Percentiles rank a stretch among this genome's conserved stretches.
phyloP scores from a whole-genome alignment of 1,140 invertebrate genomes.

The Drosophila truncata region DNA sequence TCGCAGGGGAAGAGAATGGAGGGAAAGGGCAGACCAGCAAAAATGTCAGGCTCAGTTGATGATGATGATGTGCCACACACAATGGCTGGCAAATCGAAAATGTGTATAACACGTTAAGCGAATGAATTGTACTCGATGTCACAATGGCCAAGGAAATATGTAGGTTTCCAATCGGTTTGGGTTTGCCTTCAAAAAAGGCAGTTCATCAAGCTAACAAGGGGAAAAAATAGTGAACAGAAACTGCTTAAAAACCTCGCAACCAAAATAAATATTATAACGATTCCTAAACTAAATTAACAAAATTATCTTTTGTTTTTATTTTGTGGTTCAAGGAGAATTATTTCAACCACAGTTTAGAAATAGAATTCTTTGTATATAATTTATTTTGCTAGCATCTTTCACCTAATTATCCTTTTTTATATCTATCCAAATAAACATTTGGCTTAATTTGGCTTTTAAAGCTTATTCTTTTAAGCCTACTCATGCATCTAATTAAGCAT shows the following conservation, averaged over 20 bases:
- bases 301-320: not conserved
- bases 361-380: not conserved
- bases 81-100: slow-evolving; percentile 48
- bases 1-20: not conserved
- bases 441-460: slow-evolving; percentile 1
- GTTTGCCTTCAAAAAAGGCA: not conserved
- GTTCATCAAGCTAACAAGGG: not conserved
- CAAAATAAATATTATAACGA: not conserved
- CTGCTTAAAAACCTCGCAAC: not conserved
- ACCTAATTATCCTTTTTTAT: not conserved
- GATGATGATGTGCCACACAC: slow-evolving; percentile 43
- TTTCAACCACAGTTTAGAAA: not conserved
- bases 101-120: slow-evolving; percentile 52
- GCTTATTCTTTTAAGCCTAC: not conserved
- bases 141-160: slow-evolving; percentile 24
- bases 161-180: not conserved
- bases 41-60: slow-evolving; percentile 38
- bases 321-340: not conserved
- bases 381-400: not conserved
- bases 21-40: not conserved
- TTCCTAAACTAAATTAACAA: not conserved
- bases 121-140: slow-evolving; percentile 36
- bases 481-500: slow-evolving; percentile 10
- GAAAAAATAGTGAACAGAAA: not conserved
- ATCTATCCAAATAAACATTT: not conserved